Evolutionary conservation across 2,797 vertebrate species (phyloP), one percentile per base, ranked within the genome.

Genomic region (Protonibea diacanthus): DNA sequence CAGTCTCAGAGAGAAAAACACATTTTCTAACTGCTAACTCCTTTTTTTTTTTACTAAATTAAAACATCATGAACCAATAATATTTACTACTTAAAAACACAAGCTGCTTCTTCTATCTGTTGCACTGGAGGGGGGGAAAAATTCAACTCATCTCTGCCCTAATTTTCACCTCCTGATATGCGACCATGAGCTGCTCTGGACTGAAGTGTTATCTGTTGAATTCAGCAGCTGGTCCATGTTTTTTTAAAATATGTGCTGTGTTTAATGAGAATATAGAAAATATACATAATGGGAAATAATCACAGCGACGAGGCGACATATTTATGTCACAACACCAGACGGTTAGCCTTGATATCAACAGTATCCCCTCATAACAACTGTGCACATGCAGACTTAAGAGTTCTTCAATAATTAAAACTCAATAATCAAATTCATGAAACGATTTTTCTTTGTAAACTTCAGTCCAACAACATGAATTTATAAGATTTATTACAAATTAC

Each of bases 91-190:
- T 49, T 33, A 5, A 58, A 49, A 45, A 38, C 60, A 18, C 12
- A 42, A 5, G 13, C 13, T 33, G 25, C 23, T 70, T 52, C 12
- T n/a, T 69, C 45, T 29, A 84, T 84, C 27, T 85, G 67, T 84
- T 89, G 70, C 65, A 74, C 12, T 56, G 4, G 23, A 9, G 27
- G 53, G 3, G 3, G 8, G 44, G 48, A 56, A 45, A 21, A 20
- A 57, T 44, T 40, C n/a, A 51, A 42, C 17, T 45, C 3, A 74
- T 60, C 4, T 63, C 42, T 69, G n/a, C 55, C 49, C 45, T 27
- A 5, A 66, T 69, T 59, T 42, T 38, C 80, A 76, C 38, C 65
- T 57, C n/a, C 2, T 78, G 48, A 61, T 21, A 58, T 48, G 38
- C 6, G 12, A 38, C 25, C 2, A 61, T 52, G 10, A 38, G 10